Percentiles rank a stretch among this genome's conserved stretches.
These are phyloP conservation scores for Galleria mellonella DNA, from an alignment of 1,140 invertebrate species.

Conservation along the genomic window DNA sequence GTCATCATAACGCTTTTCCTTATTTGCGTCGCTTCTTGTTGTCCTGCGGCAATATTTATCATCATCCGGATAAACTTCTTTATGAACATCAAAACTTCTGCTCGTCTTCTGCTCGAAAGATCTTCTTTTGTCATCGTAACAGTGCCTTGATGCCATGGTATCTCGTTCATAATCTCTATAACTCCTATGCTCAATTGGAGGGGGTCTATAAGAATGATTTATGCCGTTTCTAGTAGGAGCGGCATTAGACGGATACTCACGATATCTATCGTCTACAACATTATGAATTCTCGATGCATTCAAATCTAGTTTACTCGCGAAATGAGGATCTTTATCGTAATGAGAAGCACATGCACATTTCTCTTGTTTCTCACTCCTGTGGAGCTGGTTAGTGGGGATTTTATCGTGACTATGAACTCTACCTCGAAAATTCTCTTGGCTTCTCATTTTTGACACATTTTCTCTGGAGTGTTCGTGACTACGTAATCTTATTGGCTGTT, in stretches of 20 bases:
- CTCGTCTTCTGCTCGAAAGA: conserved; percentile 43
- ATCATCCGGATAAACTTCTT: conserved; percentile 29
- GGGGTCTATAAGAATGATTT: conserved; percentile 25
- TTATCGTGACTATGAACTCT: conserved; percentile 27
- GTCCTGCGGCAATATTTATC: conserved; percentile 30
- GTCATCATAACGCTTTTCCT: conserved; percentile 32
- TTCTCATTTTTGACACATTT: conserved; percentile 29
- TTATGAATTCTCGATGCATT: conserved; percentile 20
- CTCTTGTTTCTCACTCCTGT: conserved; percentile 12
- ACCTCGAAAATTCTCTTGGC: conserved; percentile 31
- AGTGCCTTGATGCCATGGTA: conserved; percentile 11
- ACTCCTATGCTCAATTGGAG: conserved; percentile 15
- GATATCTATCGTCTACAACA: conserved; percentile 25
- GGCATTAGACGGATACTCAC: conserved; percentile 24
- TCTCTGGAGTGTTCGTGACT: conserved; percentile 34
- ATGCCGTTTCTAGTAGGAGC: conserved; percentile 29
- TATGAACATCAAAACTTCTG: conserved; percentile 47
- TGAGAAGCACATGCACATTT: conserved; percentile 27
- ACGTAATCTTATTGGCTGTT: conserved; percentile 19
- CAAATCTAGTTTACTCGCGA: conserved; percentile 41
- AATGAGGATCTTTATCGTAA: conserved; percentile 36
- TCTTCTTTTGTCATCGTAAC: conserved; percentile 35
- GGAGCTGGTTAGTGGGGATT: conserved; percentile 2
- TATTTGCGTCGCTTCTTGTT: conserved; percentile 37
- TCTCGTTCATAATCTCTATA: conserved; percentile 35